Evolutionary conservation across 1,140 invertebrate species (phyloP).

Genomic region (Plectrocnemia conspersa): DNA sequence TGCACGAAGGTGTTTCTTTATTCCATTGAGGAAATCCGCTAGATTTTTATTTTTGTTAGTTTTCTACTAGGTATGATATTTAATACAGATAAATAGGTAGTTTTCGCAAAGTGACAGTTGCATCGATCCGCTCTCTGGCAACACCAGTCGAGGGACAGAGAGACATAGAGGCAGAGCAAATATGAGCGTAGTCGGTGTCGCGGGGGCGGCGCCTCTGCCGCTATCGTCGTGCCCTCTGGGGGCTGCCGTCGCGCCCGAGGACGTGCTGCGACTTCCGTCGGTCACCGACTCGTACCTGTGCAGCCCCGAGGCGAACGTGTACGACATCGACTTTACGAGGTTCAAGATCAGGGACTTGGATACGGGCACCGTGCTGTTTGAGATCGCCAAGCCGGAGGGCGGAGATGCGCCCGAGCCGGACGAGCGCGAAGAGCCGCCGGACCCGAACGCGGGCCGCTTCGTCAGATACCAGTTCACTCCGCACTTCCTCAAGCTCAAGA

Average conservation of each 20-base stretch:
- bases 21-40: too few species aligned
- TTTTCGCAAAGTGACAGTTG: too few species aligned
- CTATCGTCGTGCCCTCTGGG: conserved; percentile 20
- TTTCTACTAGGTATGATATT: too few species aligned
- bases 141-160: too few species aligned
- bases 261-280: conserved; percentile 57
- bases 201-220: conserved; percentile 11
- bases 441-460: conserved; percentile 90
- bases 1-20: too few species aligned
- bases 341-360: conserved; percentile 97
- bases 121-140: too few species aligned
- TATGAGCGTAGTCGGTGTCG: too few species aligned
- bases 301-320: conserved; percentile 90
- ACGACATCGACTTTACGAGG: conserved; percentile 96
- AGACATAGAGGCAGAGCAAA: too few species aligned
- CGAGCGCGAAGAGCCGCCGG: conserved; percentile 62
- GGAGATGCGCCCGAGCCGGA: conserved; percentile 58
- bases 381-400: conserved; percentile 86
- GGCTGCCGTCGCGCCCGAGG: conserved; percentile 55
- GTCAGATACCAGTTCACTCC: conserved; percentile 97
- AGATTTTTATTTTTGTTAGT: too few species aligned
- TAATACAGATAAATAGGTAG: too few species aligned
- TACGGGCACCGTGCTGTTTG: conserved; percentile 87
- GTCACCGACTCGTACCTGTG: conserved; percentile 80
- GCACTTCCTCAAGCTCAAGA: conserved; percentile 91